phyloP scores from a whole-genome alignment of 2,113 vertebrate genomes.

The Pagrus major region DNA sequence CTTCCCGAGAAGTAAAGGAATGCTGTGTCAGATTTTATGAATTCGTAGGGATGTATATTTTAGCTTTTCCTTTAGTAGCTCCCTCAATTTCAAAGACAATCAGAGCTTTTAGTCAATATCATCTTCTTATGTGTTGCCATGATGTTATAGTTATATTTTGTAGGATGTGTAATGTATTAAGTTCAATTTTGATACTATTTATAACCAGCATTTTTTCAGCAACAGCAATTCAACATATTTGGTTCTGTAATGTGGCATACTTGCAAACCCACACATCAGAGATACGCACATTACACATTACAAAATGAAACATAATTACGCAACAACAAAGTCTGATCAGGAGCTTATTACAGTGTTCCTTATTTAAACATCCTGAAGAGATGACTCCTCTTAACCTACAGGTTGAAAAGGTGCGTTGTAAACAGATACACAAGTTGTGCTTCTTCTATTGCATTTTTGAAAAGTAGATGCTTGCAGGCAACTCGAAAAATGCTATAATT shows the following conservation, averaged over 20 bases:
- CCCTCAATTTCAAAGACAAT: background rate
- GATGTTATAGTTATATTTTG: background rate
- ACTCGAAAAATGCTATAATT: no score
- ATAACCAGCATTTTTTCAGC: background rate
- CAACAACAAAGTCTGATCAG: background rate
- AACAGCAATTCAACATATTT: background rate
- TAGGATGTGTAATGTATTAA: no score
- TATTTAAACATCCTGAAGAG: background rate
- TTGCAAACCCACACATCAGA: background rate
- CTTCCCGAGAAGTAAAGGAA: constrained; percentile 77
- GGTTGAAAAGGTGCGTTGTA: background rate
- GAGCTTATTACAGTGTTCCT: background rate
- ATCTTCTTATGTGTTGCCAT: background rate
- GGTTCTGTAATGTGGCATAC: background rate
- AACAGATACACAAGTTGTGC: background rate
- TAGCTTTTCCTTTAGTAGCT: constrained; percentile 1
- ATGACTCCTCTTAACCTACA: background rate
- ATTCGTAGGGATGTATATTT: constrained; percentile 39
- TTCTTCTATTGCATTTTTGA: background rate
- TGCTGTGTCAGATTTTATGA: constrained; percentile 74
- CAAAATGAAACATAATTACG: background rate
- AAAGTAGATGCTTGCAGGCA: no score
- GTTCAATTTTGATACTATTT: background rate
- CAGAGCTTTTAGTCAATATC: background rate
- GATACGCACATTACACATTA: background rate